phyloP scores from a whole-genome alignment of 2,797 vertebrate genomes.

The Anniella stebbinsi region DNA sequence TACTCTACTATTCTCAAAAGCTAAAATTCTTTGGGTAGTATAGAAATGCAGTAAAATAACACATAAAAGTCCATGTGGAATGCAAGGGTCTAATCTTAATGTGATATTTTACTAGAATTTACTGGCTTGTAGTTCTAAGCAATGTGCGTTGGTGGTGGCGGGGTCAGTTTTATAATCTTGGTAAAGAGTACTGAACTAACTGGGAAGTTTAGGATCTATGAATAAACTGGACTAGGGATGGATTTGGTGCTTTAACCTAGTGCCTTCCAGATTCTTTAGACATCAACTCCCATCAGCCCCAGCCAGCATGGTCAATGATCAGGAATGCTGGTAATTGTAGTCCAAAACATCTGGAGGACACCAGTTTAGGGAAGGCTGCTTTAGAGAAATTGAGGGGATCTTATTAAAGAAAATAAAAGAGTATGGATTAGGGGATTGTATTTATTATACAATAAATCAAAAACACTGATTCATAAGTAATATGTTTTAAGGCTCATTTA shows the following conservation, averaged over 20 bases:
- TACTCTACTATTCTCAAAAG: background rate
- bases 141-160: background rate
- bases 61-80: background rate
- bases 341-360: no score
- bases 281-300: no score
- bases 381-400: background rate
- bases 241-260: background rate
- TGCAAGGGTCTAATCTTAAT: background rate
- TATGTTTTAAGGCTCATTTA: background rate
- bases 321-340: no score
- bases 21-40: background rate
- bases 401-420: background rate
- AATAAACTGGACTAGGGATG: background rate
- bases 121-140: background rate
- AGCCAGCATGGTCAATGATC: no score
- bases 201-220: background rate
- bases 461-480: background rate
- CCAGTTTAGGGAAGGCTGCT: no score
- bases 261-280: no score
- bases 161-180: background rate
- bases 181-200: background rate
- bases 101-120: background rate
- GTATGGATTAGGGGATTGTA: background rate
- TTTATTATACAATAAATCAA: conserved; percentile 1
- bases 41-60: background rate